A percentile compares a stretch with the other conserved stretches of the same genome.
These are phyloP conservation scores for Xiphophorus maculatus DNA, from an alignment of 2,113 vertebrate species.

Conservation along the genomic window DNA sequence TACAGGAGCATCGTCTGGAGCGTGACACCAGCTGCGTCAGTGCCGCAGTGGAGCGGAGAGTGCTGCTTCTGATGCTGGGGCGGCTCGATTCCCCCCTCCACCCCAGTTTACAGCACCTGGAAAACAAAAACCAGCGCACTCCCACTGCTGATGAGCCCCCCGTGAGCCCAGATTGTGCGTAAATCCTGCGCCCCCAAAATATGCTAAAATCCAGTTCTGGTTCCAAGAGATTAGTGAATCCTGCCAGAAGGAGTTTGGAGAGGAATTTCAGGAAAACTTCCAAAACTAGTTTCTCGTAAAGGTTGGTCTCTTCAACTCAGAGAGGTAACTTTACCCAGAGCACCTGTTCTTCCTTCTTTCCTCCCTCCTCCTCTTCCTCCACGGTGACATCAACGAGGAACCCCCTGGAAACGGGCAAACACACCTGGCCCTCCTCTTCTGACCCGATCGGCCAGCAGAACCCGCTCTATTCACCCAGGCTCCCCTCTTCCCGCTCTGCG, in stretches of 20 bases:
- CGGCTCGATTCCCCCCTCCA: conserved; percentile 34
- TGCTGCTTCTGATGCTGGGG: conserved; percentile 33
- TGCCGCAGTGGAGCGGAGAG: conserved; percentile 64
- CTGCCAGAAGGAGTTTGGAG: neutral
- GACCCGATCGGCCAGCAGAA: neutral
- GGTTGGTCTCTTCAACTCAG: conserved; percentile 19
- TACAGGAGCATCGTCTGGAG: conserved; percentile 59
- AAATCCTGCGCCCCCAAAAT: neutral
- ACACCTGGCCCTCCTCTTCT: conserved; percentile 62
- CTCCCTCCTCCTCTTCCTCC: conserved; percentile 46
- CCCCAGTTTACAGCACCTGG: conserved; percentile 29
- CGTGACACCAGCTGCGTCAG: conserved; percentile 65
- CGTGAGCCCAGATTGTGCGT: neutral
- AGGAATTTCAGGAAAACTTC: conserved; percentile 1
- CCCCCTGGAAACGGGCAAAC: conserved; percentile 72
- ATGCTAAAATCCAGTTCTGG: conserved; percentile 8
- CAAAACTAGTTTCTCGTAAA: neutral
- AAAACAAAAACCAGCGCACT: conserved; percentile 1
- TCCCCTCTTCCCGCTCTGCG: too few relatives aligned
- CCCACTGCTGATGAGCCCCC: neutral
- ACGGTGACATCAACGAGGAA: conserved; percentile 67
- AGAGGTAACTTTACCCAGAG: conserved; percentile 51
- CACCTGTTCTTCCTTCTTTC: conserved; percentile 68
- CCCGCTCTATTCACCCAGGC: neutral
- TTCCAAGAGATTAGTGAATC: neutral